These are phyloP conservation scores for Alectoris magna DNA, from an alignment of 2,797 vertebrate genomes.

Conservation along the genomic window DNA sequence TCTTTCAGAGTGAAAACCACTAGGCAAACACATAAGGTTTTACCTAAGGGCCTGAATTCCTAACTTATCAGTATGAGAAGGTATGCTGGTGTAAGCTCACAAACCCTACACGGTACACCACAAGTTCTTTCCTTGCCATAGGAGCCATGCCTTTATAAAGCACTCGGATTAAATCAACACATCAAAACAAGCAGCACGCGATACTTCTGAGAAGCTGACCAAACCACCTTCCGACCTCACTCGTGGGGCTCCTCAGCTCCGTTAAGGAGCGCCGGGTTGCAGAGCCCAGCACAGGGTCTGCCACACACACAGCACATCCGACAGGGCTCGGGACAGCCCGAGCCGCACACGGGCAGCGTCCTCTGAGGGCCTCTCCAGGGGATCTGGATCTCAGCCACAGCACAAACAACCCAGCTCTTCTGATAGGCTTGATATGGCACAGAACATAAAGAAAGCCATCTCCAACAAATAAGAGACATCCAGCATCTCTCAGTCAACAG, in stretches of 20 bases:
- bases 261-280: conserved; percentile 12
- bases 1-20: neutral
- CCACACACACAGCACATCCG: neutral
- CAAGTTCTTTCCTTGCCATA: accelerated
- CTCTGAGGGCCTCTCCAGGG: neutral
- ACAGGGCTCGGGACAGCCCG: neutral
- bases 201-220: neutral
- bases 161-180: neutral
- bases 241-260: neutral
- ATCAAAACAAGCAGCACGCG: neutral
- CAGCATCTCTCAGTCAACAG: neutral
- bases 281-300: conserved; percentile 46
- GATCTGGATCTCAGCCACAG: conserved; percentile 7
- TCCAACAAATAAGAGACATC: neutral
- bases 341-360: neutral
- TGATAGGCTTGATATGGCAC: no score
- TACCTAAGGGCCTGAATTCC: neutral
- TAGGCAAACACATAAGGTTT: neutral
- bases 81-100: neutral
- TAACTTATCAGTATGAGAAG: neutral
- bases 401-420: conserved; percentile 43
- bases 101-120: neutral
- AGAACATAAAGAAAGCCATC: neutral
- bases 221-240: neutral
- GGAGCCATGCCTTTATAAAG: neutral